Evolutionary conservation across 2,888 invertebrate species (phyloP).

Genomic region (Microctonus hyperodae): DNA sequence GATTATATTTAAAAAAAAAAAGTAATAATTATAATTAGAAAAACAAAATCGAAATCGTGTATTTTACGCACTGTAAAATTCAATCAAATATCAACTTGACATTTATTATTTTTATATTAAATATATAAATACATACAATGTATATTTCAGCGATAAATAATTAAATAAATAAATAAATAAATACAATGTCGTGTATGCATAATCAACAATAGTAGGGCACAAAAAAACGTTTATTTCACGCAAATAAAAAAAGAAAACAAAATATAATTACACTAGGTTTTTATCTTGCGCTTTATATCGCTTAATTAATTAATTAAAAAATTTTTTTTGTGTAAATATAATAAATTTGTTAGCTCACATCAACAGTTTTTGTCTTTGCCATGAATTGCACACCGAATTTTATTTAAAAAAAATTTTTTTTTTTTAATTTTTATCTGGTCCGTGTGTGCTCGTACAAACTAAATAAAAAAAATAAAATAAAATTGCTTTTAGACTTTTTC

Average conservation of each 20-base stretch:
- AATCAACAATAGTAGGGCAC: slow-evolving; percentile 2
- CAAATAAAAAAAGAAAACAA: neutral
- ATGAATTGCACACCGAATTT: too few relatives aligned
- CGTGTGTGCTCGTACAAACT: slow-evolving; percentile 23
- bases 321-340: too few relatives aligned
- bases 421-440: slow-evolving; percentile 7
- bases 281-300: too few relatives aligned
- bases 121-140: slow-evolving; percentile 3
- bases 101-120: slow-evolving; percentile 31
- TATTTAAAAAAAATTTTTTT: too few relatives aligned
- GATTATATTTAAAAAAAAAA: too few relatives aligned
- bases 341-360: too few relatives aligned
- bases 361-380: too few relatives aligned
- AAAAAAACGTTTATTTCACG: neutral
- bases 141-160: neutral
- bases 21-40: neutral
- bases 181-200: neutral
- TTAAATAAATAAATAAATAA: neutral
- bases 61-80: neutral
- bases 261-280: too few relatives aligned
- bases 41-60: slow-evolving; percentile 4
- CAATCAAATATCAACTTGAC: slow-evolving; percentile 18
- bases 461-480: too few relatives aligned
- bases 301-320: too few relatives aligned
- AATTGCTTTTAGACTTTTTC: slow-evolving; percentile 24